Base-by-base conservation (phyloP, 2,113 vertebrate genomes). In the Gobius niger region DNA sequence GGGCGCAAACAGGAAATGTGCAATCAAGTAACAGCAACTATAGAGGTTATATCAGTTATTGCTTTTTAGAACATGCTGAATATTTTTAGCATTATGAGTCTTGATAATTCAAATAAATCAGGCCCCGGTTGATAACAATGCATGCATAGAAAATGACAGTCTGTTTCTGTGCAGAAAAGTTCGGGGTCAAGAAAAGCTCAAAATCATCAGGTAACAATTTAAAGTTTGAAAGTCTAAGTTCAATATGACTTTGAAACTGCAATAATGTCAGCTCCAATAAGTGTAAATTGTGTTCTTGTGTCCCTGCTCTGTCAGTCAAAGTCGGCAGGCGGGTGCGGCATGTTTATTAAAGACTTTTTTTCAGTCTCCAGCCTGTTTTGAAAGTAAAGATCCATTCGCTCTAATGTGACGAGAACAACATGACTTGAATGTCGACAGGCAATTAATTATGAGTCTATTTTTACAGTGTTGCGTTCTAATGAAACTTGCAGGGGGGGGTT, bases 261-360 rank as follows among this genome's bases (percentile, higher is more conserved):
- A n/a, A 8, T 16, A n/a, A 19, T 13, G 24, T 40, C 54, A 57
- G 40, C 24, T 40, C 19, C 54, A 57, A 40, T 57, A 13, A 7
- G 24, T 57, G 34, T 14, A 57, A 57, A 40, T 40, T 40, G 19
- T 56, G 24, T 40, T 34, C 54, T 41, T 57, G 54, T 40, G 24
- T 57, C 19, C 24, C 54, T 57, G 54, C 24, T 15, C 54, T 57
- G 54, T 57, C 54, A 57, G 7, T 57, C 54, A 57, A 40, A 57
- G 14, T 40, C 24, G 10, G 10, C 13, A 40, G 54, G 19, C 14
- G 11, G 12, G 12, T 14, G 54, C 54, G 11, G 18, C 52, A 13
- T 54, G 52, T 19, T 54, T 54, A 54, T 54, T 6, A 54, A 24
- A 11, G 18, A 54, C 9, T 5, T 54, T 53, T 49, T 49, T 49